Evolutionary conservation across 2,113 vertebrate species (phyloP), one percentile per base, ranked within the genome.

Genomic region (Irena cyanogastra): DNA sequence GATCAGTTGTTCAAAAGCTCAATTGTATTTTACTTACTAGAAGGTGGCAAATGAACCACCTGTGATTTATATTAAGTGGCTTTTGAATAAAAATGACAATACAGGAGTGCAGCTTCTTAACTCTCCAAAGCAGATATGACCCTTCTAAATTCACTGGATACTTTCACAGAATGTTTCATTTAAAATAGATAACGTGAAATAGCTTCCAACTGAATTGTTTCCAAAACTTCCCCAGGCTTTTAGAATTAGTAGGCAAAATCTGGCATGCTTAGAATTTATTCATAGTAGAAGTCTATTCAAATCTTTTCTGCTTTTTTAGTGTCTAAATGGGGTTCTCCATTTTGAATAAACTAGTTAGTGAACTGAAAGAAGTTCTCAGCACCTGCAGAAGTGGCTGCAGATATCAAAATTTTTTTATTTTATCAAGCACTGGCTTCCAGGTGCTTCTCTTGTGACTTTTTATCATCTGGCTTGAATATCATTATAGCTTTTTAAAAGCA

Each of bases 361-460:
- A 94, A 90, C 54, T 65, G 82, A 94, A 90, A 92, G 64, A 42
- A 79, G 45, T 90, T 88, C 59, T 68, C 71, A 74, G 92, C 96
- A 93, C 90, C 92, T 95, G 90, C 90, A 90, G 71, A 80, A 94
- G 89, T 83, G 79, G 63, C 92, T 85, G 82, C 92, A 97, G 94
- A 80, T 95, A 83, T 90, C 85, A 77, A 70, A 95, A 81, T 76
- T 65, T 91, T 86, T 87, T 61, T 92, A 41, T 78, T 91, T 31
- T 80, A 66, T 88, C 42, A 86, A 92, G 69, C 3, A 2, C 49
- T 64, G 33, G 35, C 39, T 90, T 87, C 91, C 91, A 94, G 94
- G 93, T 92, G 91, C 77, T 94, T 78, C 50, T 92, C 79, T 77
- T 61, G 35, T 52, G 69, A 82, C 37, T 86, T 77, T 70, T 65